phyloP scores from a whole-genome alignment of 2,797 vertebrate species.

The Parauchenoglanis punctatus region DNA sequence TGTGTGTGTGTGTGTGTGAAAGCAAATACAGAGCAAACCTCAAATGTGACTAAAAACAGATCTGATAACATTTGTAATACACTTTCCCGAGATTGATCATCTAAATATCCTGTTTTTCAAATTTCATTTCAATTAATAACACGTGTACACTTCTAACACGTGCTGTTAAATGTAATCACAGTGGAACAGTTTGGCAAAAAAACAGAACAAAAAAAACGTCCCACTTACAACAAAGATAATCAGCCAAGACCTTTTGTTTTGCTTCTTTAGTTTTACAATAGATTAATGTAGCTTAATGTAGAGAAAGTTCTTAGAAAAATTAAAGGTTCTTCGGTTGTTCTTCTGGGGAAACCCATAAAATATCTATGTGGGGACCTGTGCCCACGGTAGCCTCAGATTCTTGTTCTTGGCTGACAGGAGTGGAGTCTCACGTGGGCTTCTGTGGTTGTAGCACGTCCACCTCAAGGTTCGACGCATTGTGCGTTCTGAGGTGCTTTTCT shows the following conservation, averaged over 20 bases:
- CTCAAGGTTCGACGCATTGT: not conserved
- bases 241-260: not conserved
- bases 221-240: not conserved
- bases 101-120: slow-evolving; percentile 2
- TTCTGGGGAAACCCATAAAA: not conserved
- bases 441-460: not conserved
- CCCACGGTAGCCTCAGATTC: not conserved
- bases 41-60: slow-evolving; percentile 18
- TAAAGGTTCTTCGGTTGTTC: not conserved
- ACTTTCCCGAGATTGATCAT: slow-evolving; percentile 3
- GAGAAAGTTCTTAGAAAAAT: not conserved
- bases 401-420: not conserved
- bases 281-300: not conserved
- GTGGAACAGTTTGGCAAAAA: not conserved
- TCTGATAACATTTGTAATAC: slow-evolving; percentile 16
- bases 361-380: not conserved
- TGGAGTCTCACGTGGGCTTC: not conserved
- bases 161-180: not conserved
- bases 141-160: not conserved
- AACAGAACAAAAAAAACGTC: not conserved
- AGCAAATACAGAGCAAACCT: not conserved
- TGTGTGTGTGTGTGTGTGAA: slow-evolving; percentile 3
- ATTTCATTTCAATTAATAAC: not conserved
- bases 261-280: not conserved
- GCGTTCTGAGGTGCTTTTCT: not conserved